These are phyloP conservation scores for Xenopus laevis DNA, from an alignment of 2,113 vertebrate species.

Conservation along the genomic window DNA sequence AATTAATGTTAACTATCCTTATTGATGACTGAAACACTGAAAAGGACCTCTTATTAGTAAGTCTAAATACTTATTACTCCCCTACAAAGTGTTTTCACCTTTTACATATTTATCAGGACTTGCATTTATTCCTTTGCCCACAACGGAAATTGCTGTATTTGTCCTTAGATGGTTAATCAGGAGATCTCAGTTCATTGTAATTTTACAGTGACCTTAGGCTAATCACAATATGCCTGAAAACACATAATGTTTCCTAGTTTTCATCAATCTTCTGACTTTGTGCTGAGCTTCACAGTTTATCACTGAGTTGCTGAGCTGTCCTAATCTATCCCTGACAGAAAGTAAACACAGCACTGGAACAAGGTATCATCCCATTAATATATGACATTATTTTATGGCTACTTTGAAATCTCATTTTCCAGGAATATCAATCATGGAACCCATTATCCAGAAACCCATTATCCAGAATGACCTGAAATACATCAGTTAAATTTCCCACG, in stretches of 20 bases:
- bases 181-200: conserved; percentile 19
- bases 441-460: too few relatives aligned
- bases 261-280: conserved; percentile 21
- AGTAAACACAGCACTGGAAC: conserved; percentile 23
- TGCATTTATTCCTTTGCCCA: conserved; percentile 4
- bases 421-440: too few relatives aligned
- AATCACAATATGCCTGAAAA: conserved; percentile 34
- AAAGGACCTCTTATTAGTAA: too few relatives aligned
- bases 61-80: too few relatives aligned
- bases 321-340: conserved; percentile 20
- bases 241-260: conserved; percentile 21
- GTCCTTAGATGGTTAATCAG: conserved; percentile 18
- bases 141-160: conserved; percentile 1
- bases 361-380: conserved; percentile 11
- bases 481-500: too few relatives aligned
- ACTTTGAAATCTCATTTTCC: too few relatives aligned
- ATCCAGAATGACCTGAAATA: too few relatives aligned
- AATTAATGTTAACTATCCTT: too few relatives aligned
- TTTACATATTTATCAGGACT: neutral
- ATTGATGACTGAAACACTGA: too few relatives aligned
- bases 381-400: too few relatives aligned
- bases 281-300: conserved; percentile 32
- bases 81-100: too few relatives aligned
- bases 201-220: conserved; percentile 33
- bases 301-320: conserved; percentile 13